Evolutionary conservation across 1,140 invertebrate species (phyloP).

Genomic region (Drosophila serrata): DNA sequence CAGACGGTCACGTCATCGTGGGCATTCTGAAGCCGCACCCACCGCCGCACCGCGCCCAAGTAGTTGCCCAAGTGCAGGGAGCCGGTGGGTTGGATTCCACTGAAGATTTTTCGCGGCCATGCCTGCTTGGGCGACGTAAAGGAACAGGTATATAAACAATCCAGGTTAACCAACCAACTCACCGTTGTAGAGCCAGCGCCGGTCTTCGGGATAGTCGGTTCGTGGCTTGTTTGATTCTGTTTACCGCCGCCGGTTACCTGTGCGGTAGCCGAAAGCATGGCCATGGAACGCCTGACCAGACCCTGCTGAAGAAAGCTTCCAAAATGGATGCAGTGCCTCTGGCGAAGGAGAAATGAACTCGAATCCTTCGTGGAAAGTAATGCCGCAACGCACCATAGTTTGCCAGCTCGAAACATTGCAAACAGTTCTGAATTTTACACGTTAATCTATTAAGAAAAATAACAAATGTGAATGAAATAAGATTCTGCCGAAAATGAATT

Average conservation of each 20-base stretch:
- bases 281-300: background rate
- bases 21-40: slow-evolving; percentile 93
- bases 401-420: slow-evolving; percentile 62
- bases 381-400: background rate
- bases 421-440: slow-evolving; percentile 46
- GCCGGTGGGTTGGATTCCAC: slow-evolving; percentile 98
- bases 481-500: slow-evolving; percentile 18
- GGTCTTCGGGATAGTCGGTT: background rate
- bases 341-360: background rate
- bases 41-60: slow-evolving; percentile 95
- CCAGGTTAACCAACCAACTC: background rate
- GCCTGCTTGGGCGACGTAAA: slow-evolving; percentile 4
- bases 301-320: background rate
- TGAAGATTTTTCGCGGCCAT: slow-evolving; percentile 90
- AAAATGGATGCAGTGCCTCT: slow-evolving; percentile 1
- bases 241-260: slow-evolving; percentile 19
- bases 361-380: background rate
- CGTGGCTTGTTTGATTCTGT: background rate
- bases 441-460: slow-evolving; percentile 17
- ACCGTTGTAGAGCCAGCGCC: background rate
- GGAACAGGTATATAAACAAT: slow-evolving; percentile 14
- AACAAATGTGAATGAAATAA: background rate
- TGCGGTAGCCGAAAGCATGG: slow-evolving; percentile 12
- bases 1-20: slow-evolving; percentile 91
- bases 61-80: slow-evolving; percentile 98